These are phyloP conservation scores for Drosophila merina DNA, from an alignment of 2,888 invertebrate species.

Conservation along the genomic window DNA sequence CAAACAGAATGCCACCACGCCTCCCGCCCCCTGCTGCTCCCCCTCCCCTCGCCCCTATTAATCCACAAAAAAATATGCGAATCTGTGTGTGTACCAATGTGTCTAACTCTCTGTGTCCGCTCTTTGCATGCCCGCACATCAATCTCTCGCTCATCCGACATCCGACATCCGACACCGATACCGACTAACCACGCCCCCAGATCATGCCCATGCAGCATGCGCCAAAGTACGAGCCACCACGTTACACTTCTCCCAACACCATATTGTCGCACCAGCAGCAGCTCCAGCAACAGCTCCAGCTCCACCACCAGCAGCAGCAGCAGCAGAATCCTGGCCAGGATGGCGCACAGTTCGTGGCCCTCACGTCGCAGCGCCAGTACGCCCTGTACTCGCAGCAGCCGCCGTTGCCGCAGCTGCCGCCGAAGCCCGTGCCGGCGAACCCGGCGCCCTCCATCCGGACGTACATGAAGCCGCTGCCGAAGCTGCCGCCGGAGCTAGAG, in stretches of 20 bases:
- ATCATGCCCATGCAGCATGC: constrained; percentile 83
- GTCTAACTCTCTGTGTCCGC: constrained; percentile 59
- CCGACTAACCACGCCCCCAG: constrained; percentile 56
- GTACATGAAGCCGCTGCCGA: constrained; percentile 86
- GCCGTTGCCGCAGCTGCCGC: constrained; percentile 82
- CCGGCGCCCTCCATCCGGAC: constrained; percentile 82
- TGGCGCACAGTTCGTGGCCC: constrained; percentile 8
- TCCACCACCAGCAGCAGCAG: constrained; percentile 46
- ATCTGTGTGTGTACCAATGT: constrained; percentile 26
- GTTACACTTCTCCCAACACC: constrained; percentile 83
- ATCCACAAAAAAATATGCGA: constrained; percentile 12
- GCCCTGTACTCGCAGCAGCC: constrained; percentile 80
- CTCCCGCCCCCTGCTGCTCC: background rate
- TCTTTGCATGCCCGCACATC: constrained; percentile 64
- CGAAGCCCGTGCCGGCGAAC: constrained; percentile 81
- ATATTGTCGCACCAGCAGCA: constrained; percentile 79
- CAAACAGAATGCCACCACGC: background rate
- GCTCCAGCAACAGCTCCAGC: too few relatives aligned
- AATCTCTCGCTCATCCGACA: constrained; percentile 21
- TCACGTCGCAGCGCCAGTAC: constrained; percentile 67
- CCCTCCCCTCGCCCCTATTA: background rate
- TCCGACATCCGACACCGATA: background rate
- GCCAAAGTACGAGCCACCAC: constrained; percentile 84
- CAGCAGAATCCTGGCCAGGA: constrained; percentile 55
- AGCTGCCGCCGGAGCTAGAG: constrained; percentile 85